These are phyloP conservation scores for Agonum fuliginosum DNA, from an alignment of 2,888 invertebrate species.

Conservation along the genomic window DNA sequence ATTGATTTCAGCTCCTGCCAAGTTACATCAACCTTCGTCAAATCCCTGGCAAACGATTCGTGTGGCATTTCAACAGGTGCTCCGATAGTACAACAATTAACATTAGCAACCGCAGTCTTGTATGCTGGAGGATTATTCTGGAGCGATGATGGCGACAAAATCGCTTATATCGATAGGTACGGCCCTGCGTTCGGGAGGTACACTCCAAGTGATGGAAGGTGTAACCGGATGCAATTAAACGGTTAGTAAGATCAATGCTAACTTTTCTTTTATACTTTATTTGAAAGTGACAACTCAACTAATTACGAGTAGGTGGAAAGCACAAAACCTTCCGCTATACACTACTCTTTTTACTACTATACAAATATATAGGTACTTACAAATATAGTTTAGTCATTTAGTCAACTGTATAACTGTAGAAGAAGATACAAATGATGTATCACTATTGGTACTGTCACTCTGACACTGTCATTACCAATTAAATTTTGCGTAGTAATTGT, in stretches of 20 bases:
- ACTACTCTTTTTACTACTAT: too few relatives aligned
- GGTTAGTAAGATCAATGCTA: background rate
- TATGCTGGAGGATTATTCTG: constrained; percentile 39
- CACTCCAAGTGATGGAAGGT: constrained; percentile 37
- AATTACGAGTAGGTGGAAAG: too few relatives aligned
- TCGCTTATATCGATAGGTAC: constrained; percentile 31
- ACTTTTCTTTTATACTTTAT: background rate
- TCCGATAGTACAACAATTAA: constrained; percentile 26
- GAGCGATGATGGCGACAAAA: constrained; percentile 21
- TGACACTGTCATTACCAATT: too few relatives aligned
- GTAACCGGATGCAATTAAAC: constrained; percentile 2
- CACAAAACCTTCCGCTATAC: too few relatives aligned
- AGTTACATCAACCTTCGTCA: background rate
- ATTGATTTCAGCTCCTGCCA: background rate
- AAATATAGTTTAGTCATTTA: too few relatives aligned
- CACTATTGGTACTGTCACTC: too few relatives aligned
- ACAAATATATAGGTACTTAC: too few relatives aligned
- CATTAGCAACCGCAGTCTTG: constrained; percentile 20
- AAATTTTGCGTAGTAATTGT: too few relatives aligned
- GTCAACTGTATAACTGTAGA: too few relatives aligned
- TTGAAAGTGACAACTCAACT: too few relatives aligned
- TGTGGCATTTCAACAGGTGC: constrained; percentile 40
- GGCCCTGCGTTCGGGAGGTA: constrained; percentile 18
- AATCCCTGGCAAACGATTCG: background rate
- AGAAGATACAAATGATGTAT: too few relatives aligned